Evolutionary conservation across 2,797 vertebrate species (phyloP).

Genomic region (Hybognathus amarus): DNA sequence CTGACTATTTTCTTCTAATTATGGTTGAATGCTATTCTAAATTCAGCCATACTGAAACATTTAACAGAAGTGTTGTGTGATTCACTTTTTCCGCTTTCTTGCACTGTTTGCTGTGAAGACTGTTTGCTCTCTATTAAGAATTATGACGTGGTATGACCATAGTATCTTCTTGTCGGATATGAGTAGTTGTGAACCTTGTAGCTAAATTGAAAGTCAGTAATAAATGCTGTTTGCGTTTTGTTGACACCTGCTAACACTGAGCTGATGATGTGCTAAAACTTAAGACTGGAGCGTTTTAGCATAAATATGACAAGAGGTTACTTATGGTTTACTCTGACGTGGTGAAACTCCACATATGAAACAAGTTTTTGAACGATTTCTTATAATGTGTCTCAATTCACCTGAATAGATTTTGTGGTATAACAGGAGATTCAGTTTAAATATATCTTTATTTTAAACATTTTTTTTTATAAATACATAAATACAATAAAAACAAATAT

Average conservation of each 20-base stretch:
- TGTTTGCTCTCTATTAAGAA: slow-evolving; percentile 8
- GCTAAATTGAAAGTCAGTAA: slow-evolving; percentile 22
- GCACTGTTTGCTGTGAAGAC: neutral
- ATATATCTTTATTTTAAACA: slow-evolving; percentile 18
- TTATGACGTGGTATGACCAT: neutral
- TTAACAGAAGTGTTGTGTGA: slow-evolving; percentile 7
- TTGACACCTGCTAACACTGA: neutral
- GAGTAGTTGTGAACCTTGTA: neutral
- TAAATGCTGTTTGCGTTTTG: slow-evolving; percentile 3
- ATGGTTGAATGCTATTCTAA: neutral
- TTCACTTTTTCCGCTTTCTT: neutral
- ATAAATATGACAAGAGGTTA: slow-evolving; percentile 14
- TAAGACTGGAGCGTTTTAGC: neutral
- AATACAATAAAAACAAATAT: slow-evolving; percentile 18
- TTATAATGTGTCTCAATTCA: neutral
- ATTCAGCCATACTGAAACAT: neutral
- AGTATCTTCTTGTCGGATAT: slow-evolving; percentile 8
- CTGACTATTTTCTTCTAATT: neutral
- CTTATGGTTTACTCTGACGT: neutral
- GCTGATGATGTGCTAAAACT: neutral
- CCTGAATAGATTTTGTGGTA: neutral
- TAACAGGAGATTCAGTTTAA: neutral
- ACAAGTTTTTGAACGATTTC: neutral
- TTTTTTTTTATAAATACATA: neutral
- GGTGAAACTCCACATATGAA: slow-evolving; percentile 15